Percentiles rank a stretch among this genome's conserved stretches.
Evolutionary conservation across 2,113 vertebrate genomes (phyloP).

Genomic region (Manacus vitellinus): DNA sequence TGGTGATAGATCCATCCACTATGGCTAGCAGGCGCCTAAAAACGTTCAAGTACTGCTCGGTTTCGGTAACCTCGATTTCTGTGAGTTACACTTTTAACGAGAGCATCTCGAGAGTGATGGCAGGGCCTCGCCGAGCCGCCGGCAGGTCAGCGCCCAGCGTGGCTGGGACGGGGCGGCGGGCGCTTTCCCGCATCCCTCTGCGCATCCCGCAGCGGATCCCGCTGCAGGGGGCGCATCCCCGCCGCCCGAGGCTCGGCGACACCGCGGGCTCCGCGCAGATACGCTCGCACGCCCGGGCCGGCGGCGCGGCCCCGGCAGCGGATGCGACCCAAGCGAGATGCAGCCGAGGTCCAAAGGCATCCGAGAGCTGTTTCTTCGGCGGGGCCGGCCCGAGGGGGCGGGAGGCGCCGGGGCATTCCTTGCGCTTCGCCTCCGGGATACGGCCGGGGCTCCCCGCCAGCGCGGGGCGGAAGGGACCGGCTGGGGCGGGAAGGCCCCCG

Average conservation of each 20-base stretch:
- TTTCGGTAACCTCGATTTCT: background rate
- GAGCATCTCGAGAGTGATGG: background rate
- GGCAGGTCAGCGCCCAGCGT: background rate
- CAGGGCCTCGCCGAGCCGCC: background rate
- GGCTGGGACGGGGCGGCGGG: background rate
- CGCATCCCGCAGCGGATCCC: background rate
- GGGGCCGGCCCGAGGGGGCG: background rate
- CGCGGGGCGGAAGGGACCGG: background rate
- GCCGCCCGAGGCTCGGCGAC: background rate
- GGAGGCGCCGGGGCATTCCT: background rate
- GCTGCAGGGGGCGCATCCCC: background rate
- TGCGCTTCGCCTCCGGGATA: background rate
- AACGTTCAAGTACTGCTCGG: fast-evolving
- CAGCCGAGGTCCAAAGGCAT: background rate
- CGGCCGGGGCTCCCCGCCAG: background rate
- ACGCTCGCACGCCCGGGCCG: too few relatives aligned
- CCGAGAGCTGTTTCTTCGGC: background rate
- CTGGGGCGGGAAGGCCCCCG: background rate
- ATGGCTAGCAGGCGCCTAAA: background rate
- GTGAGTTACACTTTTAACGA: too few relatives aligned
- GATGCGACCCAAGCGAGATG: background rate
- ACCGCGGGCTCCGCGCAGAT: background rate
- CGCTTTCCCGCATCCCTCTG: background rate
- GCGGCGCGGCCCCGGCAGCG: background rate
- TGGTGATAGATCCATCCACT: background rate